phyloP scores from a whole-genome alignment of 2,888 invertebrate species.

The Caenorhabditis sp. region DNA sequence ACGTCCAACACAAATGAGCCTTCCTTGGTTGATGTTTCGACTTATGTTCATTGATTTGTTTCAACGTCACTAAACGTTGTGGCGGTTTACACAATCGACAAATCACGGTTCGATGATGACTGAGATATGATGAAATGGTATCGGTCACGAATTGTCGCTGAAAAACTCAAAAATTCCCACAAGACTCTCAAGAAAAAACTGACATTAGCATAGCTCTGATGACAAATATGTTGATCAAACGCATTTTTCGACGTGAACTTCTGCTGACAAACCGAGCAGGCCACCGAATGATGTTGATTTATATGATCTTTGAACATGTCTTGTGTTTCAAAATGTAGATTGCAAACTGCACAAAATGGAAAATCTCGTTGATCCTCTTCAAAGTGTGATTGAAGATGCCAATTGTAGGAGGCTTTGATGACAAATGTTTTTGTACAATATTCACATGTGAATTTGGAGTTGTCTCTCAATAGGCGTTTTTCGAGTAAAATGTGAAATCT shows the following conservation, averaged over 20 bases:
- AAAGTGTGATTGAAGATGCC: slow-evolving; percentile 24
- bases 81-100: slow-evolving; percentile 31
- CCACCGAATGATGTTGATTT: slow-evolving; percentile 24
- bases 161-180: background rate
- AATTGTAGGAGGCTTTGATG: slow-evolving; percentile 19
- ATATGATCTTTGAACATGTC: slow-evolving; percentile 22
- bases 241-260: background rate
- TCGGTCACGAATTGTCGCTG: slow-evolving; percentile 7
- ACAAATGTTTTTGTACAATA: slow-evolving; percentile 27
- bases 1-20: slow-evolving; percentile 50
- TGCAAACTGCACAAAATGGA: slow-evolving; percentile 20
- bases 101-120: slow-evolving; percentile 7
- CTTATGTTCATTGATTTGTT: slow-evolving; percentile 42
- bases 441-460: slow-evolving; percentile 10
- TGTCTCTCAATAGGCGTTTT: slow-evolving; percentile 7
- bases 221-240: background rate
- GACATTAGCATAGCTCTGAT: slow-evolving; percentile 33
- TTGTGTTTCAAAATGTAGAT: slow-evolving; percentile 15
- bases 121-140: background rate
- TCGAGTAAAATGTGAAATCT: slow-evolving; percentile 9
- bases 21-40: slow-evolving; percentile 32
- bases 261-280: slow-evolving; percentile 20
- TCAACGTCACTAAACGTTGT: slow-evolving; percentile 14
- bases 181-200: slow-evolving; percentile 9
- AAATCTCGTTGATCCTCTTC: background rate